These are phyloP conservation scores for Altica lythri DNA, from an alignment of 2,888 invertebrate species.

Conservation along the genomic window DNA sequence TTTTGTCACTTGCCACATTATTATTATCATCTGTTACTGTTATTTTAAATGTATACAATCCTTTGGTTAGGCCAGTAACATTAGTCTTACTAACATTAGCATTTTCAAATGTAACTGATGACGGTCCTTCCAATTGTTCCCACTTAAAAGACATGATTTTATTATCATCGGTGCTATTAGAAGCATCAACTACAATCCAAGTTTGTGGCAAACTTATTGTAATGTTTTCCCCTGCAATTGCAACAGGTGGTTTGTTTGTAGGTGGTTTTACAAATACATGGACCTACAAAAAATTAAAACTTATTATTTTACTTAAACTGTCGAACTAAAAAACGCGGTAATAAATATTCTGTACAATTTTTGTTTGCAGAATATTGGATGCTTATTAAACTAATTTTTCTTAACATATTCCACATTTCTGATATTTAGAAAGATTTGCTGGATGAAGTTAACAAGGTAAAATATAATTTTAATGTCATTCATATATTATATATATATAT, in stretches of 20 bases:
- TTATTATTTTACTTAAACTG: not conserved
- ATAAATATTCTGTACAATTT: too few species aligned
- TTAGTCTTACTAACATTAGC: conserved; percentile 64
- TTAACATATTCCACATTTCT: too few species aligned
- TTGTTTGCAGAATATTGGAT: too few species aligned
- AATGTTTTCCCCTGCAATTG: conserved; percentile 66
- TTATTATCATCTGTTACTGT: conserved; percentile 85
- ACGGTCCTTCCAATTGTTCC: conserved; percentile 77
- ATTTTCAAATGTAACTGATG: conserved; percentile 60
- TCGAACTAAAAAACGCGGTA: too few species aligned
- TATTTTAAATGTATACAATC: conserved; percentile 79
- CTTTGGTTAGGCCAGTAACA: conserved; percentile 80
- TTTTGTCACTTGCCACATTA: conserved; percentile 74
- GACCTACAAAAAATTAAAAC: conserved; percentile 59
- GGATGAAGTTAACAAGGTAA: too few species aligned
- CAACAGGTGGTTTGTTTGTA: conserved; percentile 81
- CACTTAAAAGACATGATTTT: conserved; percentile 82
- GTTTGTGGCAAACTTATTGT: conserved; percentile 85
- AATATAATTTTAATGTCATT: too few species aligned
- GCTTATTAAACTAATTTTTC: too few species aligned
- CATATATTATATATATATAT: too few species aligned
- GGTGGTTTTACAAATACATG: conserved; percentile 93
- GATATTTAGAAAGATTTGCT: too few species aligned
- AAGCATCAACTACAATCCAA: conserved; percentile 79
- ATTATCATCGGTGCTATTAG: conserved; percentile 74